These are phyloP conservation scores for Todiramphus chloris DNA, from an alignment of 2,113 vertebrate species.

Conservation along the genomic window DNA sequence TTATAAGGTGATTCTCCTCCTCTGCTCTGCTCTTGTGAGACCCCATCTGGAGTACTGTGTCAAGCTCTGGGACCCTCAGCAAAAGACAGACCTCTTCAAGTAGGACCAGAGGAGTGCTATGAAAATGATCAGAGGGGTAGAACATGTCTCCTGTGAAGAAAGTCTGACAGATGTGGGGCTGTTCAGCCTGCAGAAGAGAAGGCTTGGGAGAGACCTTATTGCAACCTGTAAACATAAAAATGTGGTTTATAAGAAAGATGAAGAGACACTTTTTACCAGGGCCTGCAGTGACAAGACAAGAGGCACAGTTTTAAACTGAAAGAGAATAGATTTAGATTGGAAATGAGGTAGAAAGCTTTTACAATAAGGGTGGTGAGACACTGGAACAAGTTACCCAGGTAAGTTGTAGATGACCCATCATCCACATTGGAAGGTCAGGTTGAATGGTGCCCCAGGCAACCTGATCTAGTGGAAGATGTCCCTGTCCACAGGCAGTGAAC, in stretches of 20 bases:
- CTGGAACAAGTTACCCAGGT: neutral
- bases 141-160: neutral
- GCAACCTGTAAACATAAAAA: too few relatives aligned
- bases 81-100: neutral
- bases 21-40: neutral
- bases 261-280: neutral
- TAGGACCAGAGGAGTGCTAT: neutral
- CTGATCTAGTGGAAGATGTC: neutral
- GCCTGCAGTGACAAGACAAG: neutral
- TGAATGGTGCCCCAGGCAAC: neutral
- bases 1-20: neutral
- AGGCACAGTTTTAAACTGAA: neutral
- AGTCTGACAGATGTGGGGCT: neutral
- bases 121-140: neutral
- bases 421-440: neutral
- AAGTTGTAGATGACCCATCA: fast-evolving
- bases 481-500: fast-evolving
- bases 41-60: fast-evolving
- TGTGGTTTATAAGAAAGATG: neutral
- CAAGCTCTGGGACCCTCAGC: neutral
- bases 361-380: fast-evolving
- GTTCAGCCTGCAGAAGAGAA: neutral
- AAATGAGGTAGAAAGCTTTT: neutral
- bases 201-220: neutral
- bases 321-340: neutral